Evolutionary conservation across 2,797 vertebrate genomes (phyloP), one percentile per base, ranked within the genome.

Genomic region (Phoxinus dragarum): DNA sequence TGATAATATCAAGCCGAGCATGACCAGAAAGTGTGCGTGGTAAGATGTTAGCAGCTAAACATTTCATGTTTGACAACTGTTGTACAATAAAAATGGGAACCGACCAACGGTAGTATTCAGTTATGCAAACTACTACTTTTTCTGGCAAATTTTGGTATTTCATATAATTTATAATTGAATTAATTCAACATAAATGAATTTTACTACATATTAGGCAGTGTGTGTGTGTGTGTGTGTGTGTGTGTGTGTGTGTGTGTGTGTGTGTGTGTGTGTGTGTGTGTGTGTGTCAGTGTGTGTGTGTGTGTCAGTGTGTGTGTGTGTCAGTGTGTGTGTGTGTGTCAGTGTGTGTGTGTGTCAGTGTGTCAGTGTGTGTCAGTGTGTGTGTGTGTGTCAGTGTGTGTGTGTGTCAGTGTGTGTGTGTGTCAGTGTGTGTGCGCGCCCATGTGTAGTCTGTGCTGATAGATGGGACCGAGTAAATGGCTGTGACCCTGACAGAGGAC

Each of bases 401-500:
- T 47, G 59, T 61, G 66, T 80, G 38, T 47, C n/a, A n/a, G 52
- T 80, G 27, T 38, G 40, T 66, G 36, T 67, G 71, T 40, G 81
- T 17, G 34, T 80, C n/a, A n/a, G 31, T 31, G 52, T 52, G 23
- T 71, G 59, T 75, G 47, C n/a, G 38, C 56, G 47, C 66, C 77
- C 49, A 86, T 86, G 67, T 73, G 68, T 73, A 27, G 49, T 73
- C 87, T 49, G 49, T 40, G 27, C 52, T 88, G 82, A 86, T 86
- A 72, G 84, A 85, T 86, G 79, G 82, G 42, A 69, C 31, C 0
- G 56, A 81, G 85, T 78, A 77, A 88, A 77, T 86, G 68, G 38
- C 64, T 81, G 49, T 85, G 83, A 87, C 80, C 86, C 75, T 87
- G 86, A 87, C 88, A 85, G 86, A 87, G 74, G 74, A 81, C 59